Evolutionary conservation across 2,113 vertebrate genomes (phyloP).

Genomic region (Aptenodytes forsteri): DNA sequence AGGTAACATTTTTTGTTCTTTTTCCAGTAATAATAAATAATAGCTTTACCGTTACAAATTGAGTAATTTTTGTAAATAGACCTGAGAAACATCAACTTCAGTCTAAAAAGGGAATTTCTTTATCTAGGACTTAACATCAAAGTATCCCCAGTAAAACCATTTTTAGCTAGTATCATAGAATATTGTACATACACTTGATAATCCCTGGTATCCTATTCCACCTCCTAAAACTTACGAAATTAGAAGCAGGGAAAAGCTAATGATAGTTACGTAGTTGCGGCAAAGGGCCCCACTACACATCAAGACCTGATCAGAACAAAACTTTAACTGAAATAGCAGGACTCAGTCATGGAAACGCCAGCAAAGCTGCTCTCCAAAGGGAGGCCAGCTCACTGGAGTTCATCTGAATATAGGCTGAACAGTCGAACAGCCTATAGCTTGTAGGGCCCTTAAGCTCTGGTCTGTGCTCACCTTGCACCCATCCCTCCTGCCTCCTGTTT

Average conservation of each 20-base stretch:
- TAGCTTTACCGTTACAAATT: background rate
- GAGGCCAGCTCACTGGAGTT: background rate
- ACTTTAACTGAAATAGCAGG: background rate
- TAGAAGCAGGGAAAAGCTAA: background rate
- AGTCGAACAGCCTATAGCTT: background rate
- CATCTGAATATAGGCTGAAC: background rate
- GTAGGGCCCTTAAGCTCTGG: background rate
- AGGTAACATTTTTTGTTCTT: background rate
- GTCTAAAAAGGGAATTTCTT: background rate
- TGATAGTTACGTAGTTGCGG: background rate
- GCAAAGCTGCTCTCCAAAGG: background rate
- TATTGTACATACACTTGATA: background rate
- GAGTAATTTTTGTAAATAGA: background rate
- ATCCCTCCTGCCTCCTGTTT: background rate
- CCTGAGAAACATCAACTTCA: background rate
- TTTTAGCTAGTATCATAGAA: background rate
- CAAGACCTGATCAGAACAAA: background rate
- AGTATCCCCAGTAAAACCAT: background rate
- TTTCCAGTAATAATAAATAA: background rate
- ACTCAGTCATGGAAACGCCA: rapidly evolving
- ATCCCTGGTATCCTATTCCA: background rate
- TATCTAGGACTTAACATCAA: background rate
- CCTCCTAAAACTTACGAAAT: background rate
- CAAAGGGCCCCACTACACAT: background rate
- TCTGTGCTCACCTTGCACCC: background rate